phyloP scores from a whole-genome alignment of 2,797 vertebrate genomes.

The Hybognathus amarus region DNA sequence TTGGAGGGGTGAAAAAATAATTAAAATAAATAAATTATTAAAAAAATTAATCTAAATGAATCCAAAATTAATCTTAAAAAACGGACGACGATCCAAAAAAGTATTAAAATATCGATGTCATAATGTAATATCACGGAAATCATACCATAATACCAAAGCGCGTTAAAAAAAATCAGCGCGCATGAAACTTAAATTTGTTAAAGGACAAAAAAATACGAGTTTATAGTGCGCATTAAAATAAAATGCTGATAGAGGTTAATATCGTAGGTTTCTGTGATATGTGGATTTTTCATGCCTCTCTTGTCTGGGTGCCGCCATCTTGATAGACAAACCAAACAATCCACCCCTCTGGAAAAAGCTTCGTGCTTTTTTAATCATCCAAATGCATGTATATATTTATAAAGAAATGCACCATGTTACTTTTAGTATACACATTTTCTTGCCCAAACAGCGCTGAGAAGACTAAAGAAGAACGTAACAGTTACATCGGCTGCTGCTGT shows the following conservation, averaged over 20 bases:
- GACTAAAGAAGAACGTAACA: not conserved
- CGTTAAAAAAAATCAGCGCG: not conserved
- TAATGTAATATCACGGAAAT: not conserved
- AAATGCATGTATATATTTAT: not conserved
- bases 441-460: not conserved
- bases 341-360: slow-evolving; percentile 16
- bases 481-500: not conserved
- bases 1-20: not conserved
- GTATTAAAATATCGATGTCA: not conserved
- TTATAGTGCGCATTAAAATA: not conserved
- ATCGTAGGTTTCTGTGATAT: slow-evolving; percentile 8
- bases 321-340: slow-evolving; percentile 62
- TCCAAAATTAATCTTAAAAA: not conserved
- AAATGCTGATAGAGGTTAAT: not conserved
- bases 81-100: not conserved
- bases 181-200: not conserved
- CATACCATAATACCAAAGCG: not conserved
- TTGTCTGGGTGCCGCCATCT: slow-evolving; percentile 71
- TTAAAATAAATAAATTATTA: not conserved
- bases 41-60: not conserved
- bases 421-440: not conserved
- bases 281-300: slow-evolving; percentile 60
- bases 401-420: not conserved
- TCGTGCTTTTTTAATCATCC: not conserved
- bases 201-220: not conserved